A percentile compares a stretch with the other conserved stretches of the same genome.
phyloP scores from a whole-genome alignment of 2,113 vertebrate genomes.

The Apodemus speciosus region DNA sequence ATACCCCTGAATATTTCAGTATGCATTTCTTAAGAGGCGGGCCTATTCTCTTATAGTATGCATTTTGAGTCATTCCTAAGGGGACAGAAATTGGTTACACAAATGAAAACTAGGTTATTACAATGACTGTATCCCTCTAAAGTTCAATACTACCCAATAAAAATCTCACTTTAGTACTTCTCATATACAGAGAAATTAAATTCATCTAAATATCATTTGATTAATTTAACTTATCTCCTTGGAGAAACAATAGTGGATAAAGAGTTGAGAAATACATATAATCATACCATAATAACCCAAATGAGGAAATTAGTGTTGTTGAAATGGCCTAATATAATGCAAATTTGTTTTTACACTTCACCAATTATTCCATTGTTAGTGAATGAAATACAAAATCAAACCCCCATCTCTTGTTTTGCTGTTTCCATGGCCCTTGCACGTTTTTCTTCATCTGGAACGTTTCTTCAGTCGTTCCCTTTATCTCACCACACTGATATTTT shows the following conservation, averaged over 20 bases:
- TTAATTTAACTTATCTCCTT: neutral
- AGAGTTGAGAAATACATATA: neutral
- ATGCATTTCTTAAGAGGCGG: neutral
- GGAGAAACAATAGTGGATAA: neutral
- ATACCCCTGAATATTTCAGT: neutral
- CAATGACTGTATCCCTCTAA: neutral
- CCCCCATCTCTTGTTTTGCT: neutral
- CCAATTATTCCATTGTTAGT: neutral
- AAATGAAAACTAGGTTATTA: neutral
- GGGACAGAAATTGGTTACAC: neutral
- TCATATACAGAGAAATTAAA: conserved; percentile 12
- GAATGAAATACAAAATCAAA: conserved; percentile 10
- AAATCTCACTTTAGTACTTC: conserved; percentile 1
- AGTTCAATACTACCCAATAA: neutral
- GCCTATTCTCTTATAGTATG: neutral
- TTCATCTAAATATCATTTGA: conserved; percentile 16
- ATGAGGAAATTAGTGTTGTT: conserved; percentile 33
- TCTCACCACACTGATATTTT: neutral
- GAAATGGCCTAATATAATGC: neutral
- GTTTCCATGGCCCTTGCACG: neutral
- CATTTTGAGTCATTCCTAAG: neutral
- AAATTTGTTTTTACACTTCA: neutral
- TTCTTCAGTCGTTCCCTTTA: neutral
- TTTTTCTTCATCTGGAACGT: neutral
- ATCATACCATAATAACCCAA: neutral